These are phyloP conservation scores for Brevimyrus niger DNA, from an alignment of 2,113 vertebrate genomes.

Conservation along the genomic window DNA sequence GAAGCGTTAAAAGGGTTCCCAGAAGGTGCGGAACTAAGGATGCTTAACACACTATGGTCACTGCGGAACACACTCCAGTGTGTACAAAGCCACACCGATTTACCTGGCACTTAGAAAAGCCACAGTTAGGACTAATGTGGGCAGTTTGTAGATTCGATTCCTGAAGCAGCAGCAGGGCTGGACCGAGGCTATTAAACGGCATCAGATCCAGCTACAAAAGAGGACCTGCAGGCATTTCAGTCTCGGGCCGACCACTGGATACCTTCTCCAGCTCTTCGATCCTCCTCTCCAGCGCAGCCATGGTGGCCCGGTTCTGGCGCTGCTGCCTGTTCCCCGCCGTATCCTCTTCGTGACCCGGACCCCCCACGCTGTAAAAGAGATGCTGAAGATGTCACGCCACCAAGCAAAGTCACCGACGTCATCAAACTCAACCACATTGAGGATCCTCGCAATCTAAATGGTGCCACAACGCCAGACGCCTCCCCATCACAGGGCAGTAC, in stretches of 20 bases:
- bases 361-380: slow-evolving; percentile 48
- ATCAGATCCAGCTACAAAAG: neutral
- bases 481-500: neutral
- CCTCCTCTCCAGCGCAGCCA: slow-evolving; percentile 71
- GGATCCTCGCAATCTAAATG: neutral
- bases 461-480: neutral
- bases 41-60: neutral
- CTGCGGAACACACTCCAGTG: neutral
- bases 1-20: neutral
- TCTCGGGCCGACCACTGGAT: neutral
- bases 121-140: neutral
- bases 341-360: slow-evolving; percentile 69
- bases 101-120: neutral
- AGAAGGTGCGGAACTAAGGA: neutral
- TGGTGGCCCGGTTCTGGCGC: slow-evolving; percentile 60
- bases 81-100: neutral
- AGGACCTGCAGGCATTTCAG: neutral
- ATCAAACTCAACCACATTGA: neutral
- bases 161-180: neutral
- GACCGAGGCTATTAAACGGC: neutral
- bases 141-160: neutral
- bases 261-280: slow-evolving; percentile 94
- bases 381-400: neutral
- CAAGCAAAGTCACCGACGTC: neutral
- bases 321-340: slow-evolving; percentile 49